Conservation (phyloP, 2,888 invertebrate genomes). For the Melangyna quadrimaculata region DNA sequence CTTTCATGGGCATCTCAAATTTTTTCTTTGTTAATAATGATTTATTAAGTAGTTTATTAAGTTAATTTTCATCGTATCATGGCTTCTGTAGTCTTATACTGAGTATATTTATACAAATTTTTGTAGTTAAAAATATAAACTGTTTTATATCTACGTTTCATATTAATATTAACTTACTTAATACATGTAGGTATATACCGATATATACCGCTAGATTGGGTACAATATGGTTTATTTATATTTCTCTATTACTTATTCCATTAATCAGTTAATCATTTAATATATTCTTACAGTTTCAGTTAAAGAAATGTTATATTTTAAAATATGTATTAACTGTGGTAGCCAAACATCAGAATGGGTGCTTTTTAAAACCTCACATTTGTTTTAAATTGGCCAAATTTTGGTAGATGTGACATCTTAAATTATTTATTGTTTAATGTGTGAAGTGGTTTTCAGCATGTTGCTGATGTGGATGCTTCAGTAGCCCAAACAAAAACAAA, state of each 20-base stretch:
- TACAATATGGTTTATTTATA: slow-evolving; percentile 59
- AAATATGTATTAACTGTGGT: slow-evolving; percentile 60
- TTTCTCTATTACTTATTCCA: slow-evolving; percentile 63
- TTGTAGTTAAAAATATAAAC: slow-evolving; percentile 71
- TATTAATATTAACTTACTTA: slow-evolving; percentile 55
- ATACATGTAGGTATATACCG: background rate
- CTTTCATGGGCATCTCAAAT: slow-evolving; percentile 69
- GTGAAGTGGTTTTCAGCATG: slow-evolving; percentile 68
- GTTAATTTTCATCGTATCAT: slow-evolving; percentile 55
- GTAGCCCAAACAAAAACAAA: slow-evolving; percentile 71
- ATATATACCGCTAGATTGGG: slow-evolving; percentile 50
- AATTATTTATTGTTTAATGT: slow-evolving; percentile 66
- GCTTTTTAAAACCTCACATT: slow-evolving; percentile 53
- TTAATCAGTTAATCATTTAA: slow-evolving; percentile 66
- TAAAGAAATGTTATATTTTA: slow-evolving; percentile 55
- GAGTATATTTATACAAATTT: slow-evolving; percentile 67
- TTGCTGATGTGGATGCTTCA: slow-evolving; percentile 58
- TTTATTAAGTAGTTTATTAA: slow-evolving; percentile 66
- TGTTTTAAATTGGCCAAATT: slow-evolving; percentile 53
- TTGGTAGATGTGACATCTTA: slow-evolving; percentile 52
- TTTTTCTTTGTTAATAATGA: slow-evolving; percentile 28
- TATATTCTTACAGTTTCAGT: slow-evolving; percentile 62
- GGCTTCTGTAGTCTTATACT: slow-evolving; percentile 68
- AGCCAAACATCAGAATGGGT: slow-evolving; percentile 63
- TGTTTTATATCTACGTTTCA: slow-evolving; percentile 62